Base-by-base conservation (phyloP, 1,140 invertebrate species). In the Globodera rostochiensis region DNA sequence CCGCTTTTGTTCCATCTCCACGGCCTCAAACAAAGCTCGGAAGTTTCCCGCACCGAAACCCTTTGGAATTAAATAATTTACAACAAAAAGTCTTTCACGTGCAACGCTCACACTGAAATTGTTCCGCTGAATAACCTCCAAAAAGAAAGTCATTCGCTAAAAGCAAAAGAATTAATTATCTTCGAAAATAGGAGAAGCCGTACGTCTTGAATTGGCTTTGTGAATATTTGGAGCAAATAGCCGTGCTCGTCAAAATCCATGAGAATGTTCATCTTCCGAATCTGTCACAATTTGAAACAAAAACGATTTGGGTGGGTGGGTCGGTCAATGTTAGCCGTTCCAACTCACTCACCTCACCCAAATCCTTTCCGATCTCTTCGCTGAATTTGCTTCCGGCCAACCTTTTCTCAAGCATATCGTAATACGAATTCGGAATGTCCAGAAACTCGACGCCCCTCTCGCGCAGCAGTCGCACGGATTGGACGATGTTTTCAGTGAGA, bases 21-120 rank as follows among this genome's bases (percentile, higher is more conserved):
- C 97, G 0, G 97, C 95, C 92, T 98, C 95, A 90, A 99, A 99
- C 1, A 99, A 91, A 7, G 96, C 95, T 92, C 98, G 97, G 91
- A 99, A 99, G 90, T 99, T 99, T 50, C 97, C 97, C 88, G 96
- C 97, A 77, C 97, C 97, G 91, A 99, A 99, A 75, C 97, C 97
- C 96, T 98, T 64, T 19, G 57, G 19, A 90, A 86, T 88, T 86
- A 71, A 6, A 69, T 50, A 36, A 50, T 74, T 81, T 73, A 60
- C 36, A 73, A 19, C 47, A 25, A 47, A 81, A 21, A 36, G 49
- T n/a, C 15, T 15, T 81, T 46, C 13, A 64, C 5, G 13, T 64
- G 0, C 19, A 64, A 15, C 15, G 47, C 79, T 86, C 70, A 87
- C 88, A 66, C 86, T 76, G 67, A 85, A 90, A 71, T 99, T 99